A percentile compares a stretch with the other conserved stretches of the same genome.
These are phyloP conservation scores for Drosophila equinoxialis DNA, from an alignment of 1,140 invertebrate genomes.

Conservation along the genomic window DNA sequence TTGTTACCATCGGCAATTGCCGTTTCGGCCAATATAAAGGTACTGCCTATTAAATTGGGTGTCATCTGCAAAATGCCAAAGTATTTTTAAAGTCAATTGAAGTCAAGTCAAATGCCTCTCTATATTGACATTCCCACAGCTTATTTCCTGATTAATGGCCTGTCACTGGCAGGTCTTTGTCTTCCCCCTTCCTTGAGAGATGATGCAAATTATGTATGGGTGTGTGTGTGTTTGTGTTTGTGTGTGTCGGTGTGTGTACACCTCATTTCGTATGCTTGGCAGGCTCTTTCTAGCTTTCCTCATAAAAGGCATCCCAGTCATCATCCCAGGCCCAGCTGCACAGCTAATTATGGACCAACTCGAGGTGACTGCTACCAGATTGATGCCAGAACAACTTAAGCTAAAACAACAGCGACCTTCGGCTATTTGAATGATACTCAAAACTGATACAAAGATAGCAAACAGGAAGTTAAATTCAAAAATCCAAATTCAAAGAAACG, in stretches of 20 bases:
- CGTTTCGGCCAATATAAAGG: slow-evolving; percentile 78
- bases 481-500: slow-evolving; percentile 7
- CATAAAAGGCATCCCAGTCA: slow-evolving; percentile 46
- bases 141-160: slow-evolving; percentile 69
- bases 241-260: neutral
- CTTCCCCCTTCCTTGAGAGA: slow-evolving; percentile 22
- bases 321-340: slow-evolving; percentile 43
- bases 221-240: too few relatives aligned
- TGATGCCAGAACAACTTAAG: neutral
- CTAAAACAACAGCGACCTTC: slow-evolving; percentile 51
- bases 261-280: slow-evolving; percentile 61
- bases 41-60: slow-evolving; percentile 81
- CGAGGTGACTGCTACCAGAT: slow-evolving; percentile 36
- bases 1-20: slow-evolving; percentile 75
- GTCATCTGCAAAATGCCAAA: slow-evolving; percentile 70
- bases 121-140: slow-evolving; percentile 37
- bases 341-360: slow-evolving; percentile 71
- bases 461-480: slow-evolving; percentile 53
- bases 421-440: slow-evolving; percentile 60
- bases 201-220: slow-evolving; percentile 47
- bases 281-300: slow-evolving; percentile 35
- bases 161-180: slow-evolving; percentile 52
- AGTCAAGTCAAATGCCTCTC: slow-evolving; percentile 12
- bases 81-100: neutral
- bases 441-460: slow-evolving; percentile 60